Percentiles rank a stretch among this genome's conserved stretches.
These are phyloP conservation scores for Bombus affinis DNA, from an alignment of 1,140 invertebrate genomes.

Conservation along the genomic window DNA sequence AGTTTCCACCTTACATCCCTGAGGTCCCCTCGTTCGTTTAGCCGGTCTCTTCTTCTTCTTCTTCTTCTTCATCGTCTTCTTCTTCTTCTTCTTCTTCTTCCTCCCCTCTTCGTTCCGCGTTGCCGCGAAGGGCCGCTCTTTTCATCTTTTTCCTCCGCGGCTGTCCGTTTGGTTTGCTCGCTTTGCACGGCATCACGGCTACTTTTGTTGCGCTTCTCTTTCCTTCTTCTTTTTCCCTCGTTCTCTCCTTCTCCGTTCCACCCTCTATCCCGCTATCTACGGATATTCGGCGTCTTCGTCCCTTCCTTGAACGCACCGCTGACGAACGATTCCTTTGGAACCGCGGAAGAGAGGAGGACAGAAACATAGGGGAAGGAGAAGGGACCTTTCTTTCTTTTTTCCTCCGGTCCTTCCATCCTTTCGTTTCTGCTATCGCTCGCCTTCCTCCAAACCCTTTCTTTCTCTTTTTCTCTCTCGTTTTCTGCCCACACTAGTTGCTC, in stretches of 20 bases:
- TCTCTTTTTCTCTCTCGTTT: conserved; percentile 33
- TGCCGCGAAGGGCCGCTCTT: conserved; percentile 58
- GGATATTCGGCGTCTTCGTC: conserved; percentile 28
- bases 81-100: conserved; percentile 34
- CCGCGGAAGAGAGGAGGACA: not conserved
- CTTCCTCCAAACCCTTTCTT: not conserved
- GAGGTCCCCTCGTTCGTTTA: conserved; percentile 46
- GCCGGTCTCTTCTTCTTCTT: conserved; percentile 46
- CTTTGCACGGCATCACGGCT: conserved; percentile 73
- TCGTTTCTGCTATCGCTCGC: conserved; percentile 13
- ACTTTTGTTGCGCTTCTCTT: conserved; percentile 72
- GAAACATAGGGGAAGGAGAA: not conserved
- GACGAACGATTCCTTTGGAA: conserved; percentile 4
- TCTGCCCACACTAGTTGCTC: conserved; percentile 59
- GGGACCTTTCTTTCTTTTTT: conserved; percentile 15
- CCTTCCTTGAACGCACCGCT: conserved; percentile 19
- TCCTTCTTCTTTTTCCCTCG: conserved; percentile 64
- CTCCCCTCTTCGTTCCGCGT: conserved; percentile 58
- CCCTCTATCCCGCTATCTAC: conserved; percentile 27
- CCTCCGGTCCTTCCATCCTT: conserved; percentile 23
- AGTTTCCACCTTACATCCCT: conserved; percentile 64
- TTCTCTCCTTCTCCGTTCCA: conserved; percentile 45
- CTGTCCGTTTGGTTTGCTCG: conserved; percentile 58
- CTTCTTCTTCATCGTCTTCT: conserved; percentile 11
- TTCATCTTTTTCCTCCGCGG: conserved; percentile 68